A percentile compares a stretch with the other conserved stretches of the same genome.
Conservation (phyloP, 2,113 vertebrate species). For the Corydoras sp. region DNA sequence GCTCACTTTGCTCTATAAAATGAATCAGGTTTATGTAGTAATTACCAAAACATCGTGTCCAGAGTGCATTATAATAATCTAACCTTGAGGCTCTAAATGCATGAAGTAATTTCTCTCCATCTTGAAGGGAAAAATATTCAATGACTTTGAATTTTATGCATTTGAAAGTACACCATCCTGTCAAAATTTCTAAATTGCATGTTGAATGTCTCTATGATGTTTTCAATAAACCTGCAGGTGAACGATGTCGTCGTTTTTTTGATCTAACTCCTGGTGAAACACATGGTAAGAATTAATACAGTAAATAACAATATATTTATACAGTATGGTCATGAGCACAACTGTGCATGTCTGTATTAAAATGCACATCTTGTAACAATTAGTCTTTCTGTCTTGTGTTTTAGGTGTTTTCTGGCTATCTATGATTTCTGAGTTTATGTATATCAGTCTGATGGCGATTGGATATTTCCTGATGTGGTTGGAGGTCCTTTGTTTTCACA, state of each 20-base stretch:
- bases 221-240: conserved; percentile 54
- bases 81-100: too few relatives aligned
- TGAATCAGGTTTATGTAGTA: too few relatives aligned
- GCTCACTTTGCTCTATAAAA: too few relatives aligned
- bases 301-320: not conserved
- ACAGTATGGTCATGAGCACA: not conserved
- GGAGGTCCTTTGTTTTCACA: conserved; percentile 67
- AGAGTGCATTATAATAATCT: too few relatives aligned
- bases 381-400: conserved; percentile 5
- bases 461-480: conserved; percentile 75
- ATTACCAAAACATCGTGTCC: too few relatives aligned
- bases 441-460: conserved; percentile 70
- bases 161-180: too few relatives aligned
- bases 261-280: conserved; percentile 72
- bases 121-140: too few relatives aligned
- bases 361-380: not conserved
- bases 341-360: not conserved
- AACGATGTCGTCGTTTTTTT: conserved; percentile 76
- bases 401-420: conserved; percentile 78
- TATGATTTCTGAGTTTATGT: conserved; percentile 72
- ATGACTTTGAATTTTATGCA: too few relatives aligned
- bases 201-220: not conserved
- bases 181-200: too few relatives aligned
- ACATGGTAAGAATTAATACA: conserved; percentile 55
- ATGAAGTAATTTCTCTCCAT: too few relatives aligned